phyloP scores from a whole-genome alignment of 2,113 vertebrate genomes.

The Uria lomvia region DNA sequence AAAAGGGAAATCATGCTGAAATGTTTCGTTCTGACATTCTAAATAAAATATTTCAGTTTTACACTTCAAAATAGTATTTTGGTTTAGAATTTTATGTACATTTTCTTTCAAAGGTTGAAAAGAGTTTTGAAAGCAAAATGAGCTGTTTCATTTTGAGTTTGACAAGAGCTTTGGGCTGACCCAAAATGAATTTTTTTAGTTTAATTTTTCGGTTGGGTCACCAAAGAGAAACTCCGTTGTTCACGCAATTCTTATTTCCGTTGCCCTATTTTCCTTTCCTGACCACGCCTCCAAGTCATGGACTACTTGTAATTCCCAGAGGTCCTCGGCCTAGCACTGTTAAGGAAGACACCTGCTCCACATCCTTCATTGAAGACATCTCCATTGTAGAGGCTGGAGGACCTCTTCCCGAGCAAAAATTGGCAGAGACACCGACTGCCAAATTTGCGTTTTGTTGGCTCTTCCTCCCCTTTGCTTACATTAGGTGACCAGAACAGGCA shows the following conservation, averaged over 20 bases:
- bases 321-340: accelerated
- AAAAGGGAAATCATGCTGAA: not conserved
- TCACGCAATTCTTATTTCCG: not conserved
- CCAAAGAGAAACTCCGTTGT: not conserved
- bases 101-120: not conserved
- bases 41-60: not conserved
- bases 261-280: not conserved
- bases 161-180: not conserved
- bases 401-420: not conserved
- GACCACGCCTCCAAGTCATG: not conserved
- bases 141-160: slow-evolving; percentile 29
- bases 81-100: not conserved
- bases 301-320: not conserved
- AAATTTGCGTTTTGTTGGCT: accelerated
- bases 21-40: not conserved
- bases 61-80: not conserved
- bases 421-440: not conserved
- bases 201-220: not conserved
- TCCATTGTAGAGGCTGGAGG: not conserved
- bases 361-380: not conserved
- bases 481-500: not conserved
- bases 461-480: not conserved
- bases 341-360: not conserved
- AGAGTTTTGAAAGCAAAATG: not conserved
- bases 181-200: not conserved